These are phyloP conservation scores for Amaurobius ferox DNA, from an alignment of 2,888 invertebrate genomes.

Conservation along the genomic window DNA sequence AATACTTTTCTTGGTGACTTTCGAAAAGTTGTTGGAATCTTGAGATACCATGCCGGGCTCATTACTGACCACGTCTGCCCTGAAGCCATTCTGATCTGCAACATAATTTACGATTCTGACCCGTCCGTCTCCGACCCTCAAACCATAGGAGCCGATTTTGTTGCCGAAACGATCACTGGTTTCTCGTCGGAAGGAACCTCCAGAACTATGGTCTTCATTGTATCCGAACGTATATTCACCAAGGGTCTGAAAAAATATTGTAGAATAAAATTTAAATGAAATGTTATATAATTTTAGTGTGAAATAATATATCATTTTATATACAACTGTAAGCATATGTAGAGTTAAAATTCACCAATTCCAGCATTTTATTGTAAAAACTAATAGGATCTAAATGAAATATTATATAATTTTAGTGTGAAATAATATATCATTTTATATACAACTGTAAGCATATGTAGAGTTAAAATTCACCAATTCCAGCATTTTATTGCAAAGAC, in stretches of 20 bases:
- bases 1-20: conserved; percentile 26
- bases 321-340: no score
- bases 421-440: no score
- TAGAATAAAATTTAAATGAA: no score
- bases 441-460: no score
- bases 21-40: neutral
- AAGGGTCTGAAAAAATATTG: conserved; percentile 41
- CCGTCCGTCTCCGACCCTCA: conserved; percentile 68
- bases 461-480: no score
- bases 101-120: conserved; percentile 72
- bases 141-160: conserved; percentile 68
- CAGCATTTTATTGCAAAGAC: no score
- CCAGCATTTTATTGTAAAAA: no score
- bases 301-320: no score
- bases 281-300: no score
- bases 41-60: conserved; percentile 56
- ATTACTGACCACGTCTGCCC: conserved; percentile 71
- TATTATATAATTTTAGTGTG: no score
- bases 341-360: no score
- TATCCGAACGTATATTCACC: conserved; percentile 73
- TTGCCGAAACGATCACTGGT: conserved; percentile 61
- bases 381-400: no score
- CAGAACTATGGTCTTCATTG: conserved; percentile 72
- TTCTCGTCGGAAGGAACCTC: conserved; percentile 72
- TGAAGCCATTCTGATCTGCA: conserved; percentile 70